Conservation (phyloP, 1,140 invertebrate species). For the Ptiloglossa arizonensis region DNA sequence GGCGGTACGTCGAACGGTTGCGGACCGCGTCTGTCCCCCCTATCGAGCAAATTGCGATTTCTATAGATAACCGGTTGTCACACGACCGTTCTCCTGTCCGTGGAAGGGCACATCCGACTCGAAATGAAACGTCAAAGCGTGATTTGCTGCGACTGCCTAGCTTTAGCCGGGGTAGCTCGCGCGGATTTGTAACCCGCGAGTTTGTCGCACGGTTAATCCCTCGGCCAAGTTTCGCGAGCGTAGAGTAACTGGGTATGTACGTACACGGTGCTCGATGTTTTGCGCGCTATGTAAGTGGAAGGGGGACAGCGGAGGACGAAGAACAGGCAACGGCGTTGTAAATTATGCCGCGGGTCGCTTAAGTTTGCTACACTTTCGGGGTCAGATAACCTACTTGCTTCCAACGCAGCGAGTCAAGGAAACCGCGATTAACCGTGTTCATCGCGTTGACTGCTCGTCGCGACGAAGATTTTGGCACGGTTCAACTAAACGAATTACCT, state of each 20-base stretch:
- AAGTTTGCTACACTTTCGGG: constrained; percentile 27
- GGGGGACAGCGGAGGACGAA: constrained; percentile 11
- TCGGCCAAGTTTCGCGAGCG: constrained; percentile 42
- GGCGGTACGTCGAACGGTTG: background rate
- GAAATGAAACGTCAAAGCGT: constrained; percentile 63
- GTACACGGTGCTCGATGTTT: constrained; percentile 2
- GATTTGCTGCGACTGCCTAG: constrained; percentile 49
- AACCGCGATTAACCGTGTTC: constrained; percentile 44
- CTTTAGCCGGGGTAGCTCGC: background rate
- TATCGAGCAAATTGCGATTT: constrained; percentile 46
- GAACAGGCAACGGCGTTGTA: constrained; percentile 17
- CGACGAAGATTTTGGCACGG: background rate
- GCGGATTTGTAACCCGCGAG: constrained; percentile 49
- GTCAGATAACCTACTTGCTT: constrained; percentile 35
- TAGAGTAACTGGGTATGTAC: too few species aligned
- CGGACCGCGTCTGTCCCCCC: background rate
- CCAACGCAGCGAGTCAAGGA: background rate
- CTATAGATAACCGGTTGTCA: constrained; percentile 38
- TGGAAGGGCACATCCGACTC: constrained; percentile 34
- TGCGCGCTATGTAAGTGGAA: background rate
- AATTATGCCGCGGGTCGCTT: constrained; percentile 28
- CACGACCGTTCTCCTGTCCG: background rate
- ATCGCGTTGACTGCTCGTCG: background rate
- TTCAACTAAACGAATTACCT: background rate
- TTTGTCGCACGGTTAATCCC: constrained; percentile 61